Evolutionary conservation across 2,797 vertebrate genomes (phyloP).

Genomic region (Agapornis canus): DNA sequence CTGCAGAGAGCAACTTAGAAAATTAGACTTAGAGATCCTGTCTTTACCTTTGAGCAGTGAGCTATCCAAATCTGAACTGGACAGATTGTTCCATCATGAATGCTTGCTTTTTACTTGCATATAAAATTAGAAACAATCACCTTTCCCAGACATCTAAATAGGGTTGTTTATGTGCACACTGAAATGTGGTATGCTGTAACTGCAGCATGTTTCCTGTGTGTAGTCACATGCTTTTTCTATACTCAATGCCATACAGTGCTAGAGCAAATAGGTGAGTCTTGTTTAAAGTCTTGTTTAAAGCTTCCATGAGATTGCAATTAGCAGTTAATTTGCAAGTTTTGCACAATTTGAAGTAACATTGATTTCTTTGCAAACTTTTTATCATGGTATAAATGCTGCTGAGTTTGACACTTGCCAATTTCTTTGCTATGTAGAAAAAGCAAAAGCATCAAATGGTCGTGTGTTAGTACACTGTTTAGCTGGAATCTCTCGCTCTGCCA

Average conservation of each 20-base stretch:
- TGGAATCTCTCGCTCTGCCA: constrained; percentile 94
- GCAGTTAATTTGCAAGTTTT: neutral
- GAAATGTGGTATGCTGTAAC: neutral
- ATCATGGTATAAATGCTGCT: neutral
- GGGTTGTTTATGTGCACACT: neutral
- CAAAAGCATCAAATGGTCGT: constrained; percentile 89
- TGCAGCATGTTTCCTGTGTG: neutral
- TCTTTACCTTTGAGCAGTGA: neutral
- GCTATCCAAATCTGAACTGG: neutral
- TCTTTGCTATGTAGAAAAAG: constrained; percentile 83
- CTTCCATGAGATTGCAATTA: neutral
- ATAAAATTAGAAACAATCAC: constrained; percentile 20
- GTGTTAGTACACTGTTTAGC: constrained; percentile 98
- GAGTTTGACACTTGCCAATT: constrained; percentile 27
- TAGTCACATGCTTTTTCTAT: neutral
- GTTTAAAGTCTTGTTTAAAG: neutral
- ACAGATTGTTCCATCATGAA: neutral
- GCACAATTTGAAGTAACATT: neutral
- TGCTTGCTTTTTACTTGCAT: neutral
- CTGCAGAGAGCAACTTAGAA: neutral
- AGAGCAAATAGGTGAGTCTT: neutral
- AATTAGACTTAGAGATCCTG: neutral
- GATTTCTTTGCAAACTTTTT: neutral
- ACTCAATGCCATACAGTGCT: neutral
- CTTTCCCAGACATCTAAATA: neutral